Conservation (phyloP, 2,888 invertebrate species). For the Lycaena phlaeas region DNA sequence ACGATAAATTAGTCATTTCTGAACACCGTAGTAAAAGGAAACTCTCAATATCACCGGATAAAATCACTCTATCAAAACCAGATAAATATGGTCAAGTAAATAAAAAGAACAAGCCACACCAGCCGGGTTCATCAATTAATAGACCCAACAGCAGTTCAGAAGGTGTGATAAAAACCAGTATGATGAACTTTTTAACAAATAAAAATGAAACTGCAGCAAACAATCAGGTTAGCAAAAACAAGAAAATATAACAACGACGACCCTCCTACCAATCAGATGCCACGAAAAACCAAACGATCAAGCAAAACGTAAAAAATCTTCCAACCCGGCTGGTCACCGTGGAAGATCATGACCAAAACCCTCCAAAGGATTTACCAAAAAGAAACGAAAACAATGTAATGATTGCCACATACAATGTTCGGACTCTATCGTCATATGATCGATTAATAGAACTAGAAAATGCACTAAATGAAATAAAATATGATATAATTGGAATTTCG, state of each 20-base stretch:
- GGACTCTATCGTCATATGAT: constrained; percentile 18
- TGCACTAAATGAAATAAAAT: constrained; percentile 13
- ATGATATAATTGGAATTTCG: constrained; percentile 13
- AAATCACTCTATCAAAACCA: background rate
- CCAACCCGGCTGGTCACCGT: too few relatives aligned
- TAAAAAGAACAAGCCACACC: background rate
- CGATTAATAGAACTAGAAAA: constrained; percentile 18
- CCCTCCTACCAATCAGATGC: constrained; percentile 5
- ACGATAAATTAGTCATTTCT: background rate
- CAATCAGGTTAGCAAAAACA: constrained; percentile 2
- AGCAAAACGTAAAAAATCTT: constrained; percentile 13
- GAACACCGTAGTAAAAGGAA: background rate
- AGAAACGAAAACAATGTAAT: too few relatives aligned
- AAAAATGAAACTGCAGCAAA: constrained; percentile 13
- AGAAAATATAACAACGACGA: constrained; percentile 15
- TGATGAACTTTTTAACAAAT: constrained; percentile 17
- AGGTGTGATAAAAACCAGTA: constrained; percentile 19
- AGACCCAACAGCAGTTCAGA: constrained; percentile 18
- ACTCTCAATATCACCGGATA: background rate
- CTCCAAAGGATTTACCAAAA: too few relatives aligned
- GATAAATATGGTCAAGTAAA: background rate
- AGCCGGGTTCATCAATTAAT: background rate
- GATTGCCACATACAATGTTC: constrained; percentile 18
- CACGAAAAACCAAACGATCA: background rate
- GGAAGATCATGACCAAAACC: too few relatives aligned